phyloP scores from a whole-genome alignment of 2,797 vertebrate genomes.

The Pipistrellus pygmaeus region DNA sequence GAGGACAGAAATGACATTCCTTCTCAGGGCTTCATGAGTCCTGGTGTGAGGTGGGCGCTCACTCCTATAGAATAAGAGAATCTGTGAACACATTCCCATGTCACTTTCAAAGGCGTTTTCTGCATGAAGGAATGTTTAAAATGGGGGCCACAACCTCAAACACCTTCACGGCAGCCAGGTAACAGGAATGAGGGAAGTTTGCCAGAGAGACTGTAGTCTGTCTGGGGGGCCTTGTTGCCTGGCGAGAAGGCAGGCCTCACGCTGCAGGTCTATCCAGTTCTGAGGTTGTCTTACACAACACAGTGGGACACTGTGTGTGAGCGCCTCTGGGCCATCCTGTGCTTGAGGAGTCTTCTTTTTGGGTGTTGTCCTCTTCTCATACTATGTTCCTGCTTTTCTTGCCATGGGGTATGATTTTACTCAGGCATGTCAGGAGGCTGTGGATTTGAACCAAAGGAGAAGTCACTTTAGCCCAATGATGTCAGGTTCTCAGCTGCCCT shows the following conservation, averaged over 20 bases:
- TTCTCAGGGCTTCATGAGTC: rapidly evolving
- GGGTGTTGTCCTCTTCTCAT: background rate
- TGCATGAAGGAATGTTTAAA: background rate
- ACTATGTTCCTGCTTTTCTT: background rate
- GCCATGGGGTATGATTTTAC: background rate
- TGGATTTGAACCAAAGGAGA: background rate
- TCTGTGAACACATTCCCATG: rapidly evolving
- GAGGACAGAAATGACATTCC: background rate
- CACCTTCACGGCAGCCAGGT: too few relatives aligned
- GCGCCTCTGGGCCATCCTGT: rapidly evolving
- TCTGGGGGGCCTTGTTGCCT: background rate
- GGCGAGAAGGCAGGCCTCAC: rapidly evolving
- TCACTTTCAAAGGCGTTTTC: background rate
- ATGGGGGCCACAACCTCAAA: background rate
- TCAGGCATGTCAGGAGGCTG: background rate
- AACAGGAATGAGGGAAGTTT: background rate
- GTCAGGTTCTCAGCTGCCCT: background rate
- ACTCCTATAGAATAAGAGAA: background rate
- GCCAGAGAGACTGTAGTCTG: background rate
- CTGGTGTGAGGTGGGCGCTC: background rate
- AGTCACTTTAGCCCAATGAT: background rate
- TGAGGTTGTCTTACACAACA: too few relatives aligned
- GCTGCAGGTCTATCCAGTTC: background rate
- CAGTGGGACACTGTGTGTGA: rapidly evolving
- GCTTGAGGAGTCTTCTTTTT: background rate